Percentiles rank a stretch among this genome's conserved stretches.
phyloP scores from a whole-genome alignment of 1,140 invertebrate species.

The Laupala kohalensis region DNA sequence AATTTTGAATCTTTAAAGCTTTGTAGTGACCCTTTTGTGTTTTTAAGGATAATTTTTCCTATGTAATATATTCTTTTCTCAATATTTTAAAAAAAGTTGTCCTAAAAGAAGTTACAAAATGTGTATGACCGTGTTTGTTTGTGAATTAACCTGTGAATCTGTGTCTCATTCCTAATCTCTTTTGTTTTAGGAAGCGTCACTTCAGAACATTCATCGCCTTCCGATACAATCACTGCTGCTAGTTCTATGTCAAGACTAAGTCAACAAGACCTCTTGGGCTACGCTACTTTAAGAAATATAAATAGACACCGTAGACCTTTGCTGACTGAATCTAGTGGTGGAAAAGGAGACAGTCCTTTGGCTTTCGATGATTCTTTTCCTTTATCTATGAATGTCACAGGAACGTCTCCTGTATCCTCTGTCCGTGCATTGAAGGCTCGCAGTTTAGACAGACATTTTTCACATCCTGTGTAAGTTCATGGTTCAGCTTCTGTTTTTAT shows the following conservation, averaged over 20 bases:
- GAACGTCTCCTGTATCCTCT: not conserved
- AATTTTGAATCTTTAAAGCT: too few species aligned
- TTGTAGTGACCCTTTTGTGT: too few species aligned
- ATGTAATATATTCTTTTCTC: too few species aligned
- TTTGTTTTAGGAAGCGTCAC: slow-evolving; percentile 1
- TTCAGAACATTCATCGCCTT: slow-evolving; percentile 3
- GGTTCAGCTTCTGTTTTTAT: not conserved
- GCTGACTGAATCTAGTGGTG: slow-evolving; percentile 20
- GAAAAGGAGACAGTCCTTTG: not conserved
- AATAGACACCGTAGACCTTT: slow-evolving; percentile 47
- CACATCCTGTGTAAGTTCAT: slow-evolving; percentile 8
- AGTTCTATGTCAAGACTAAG: slow-evolving; percentile 46
- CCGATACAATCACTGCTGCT: not conserved
- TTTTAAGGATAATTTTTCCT: too few species aligned
- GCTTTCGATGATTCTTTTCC: slow-evolving; percentile 2
- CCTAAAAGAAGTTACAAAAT: too few species aligned
- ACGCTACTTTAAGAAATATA: slow-evolving; percentile 61
- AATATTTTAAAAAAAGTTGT: too few species aligned
- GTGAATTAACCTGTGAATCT: too few species aligned
- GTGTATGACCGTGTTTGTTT: too few species aligned
- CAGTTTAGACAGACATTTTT: slow-evolving; percentile 8
- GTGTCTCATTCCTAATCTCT: too few species aligned
- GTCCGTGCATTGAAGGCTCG: slow-evolving; percentile 5
- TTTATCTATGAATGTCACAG: not conserved
- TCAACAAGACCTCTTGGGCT: slow-evolving; percentile 63